A percentile compares a stretch with the other conserved stretches of the same genome.
Evolutionary conservation across 1,140 invertebrate genomes (phyloP).

Genomic region (Drosophila pachea): DNA sequence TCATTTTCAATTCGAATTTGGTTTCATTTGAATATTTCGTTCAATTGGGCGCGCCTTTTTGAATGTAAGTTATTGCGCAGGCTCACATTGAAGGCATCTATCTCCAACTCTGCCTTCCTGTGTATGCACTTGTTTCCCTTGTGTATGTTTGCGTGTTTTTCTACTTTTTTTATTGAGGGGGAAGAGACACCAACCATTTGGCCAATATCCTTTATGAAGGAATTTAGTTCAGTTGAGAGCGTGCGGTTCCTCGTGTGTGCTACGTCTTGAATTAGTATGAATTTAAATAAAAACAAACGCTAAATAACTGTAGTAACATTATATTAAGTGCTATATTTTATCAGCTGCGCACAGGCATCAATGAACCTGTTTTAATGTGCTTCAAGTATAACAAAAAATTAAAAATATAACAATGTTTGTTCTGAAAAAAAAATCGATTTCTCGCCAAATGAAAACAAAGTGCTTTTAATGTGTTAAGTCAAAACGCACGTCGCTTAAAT

Average conservation of each 20-base stretch:
- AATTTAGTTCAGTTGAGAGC: constrained; percentile 76
- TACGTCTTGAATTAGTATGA: constrained; percentile 40
- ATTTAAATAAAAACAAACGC: constrained; percentile 14
- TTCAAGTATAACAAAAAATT: constrained; percentile 7
- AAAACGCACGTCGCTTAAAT: neutral
- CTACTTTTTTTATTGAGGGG: constrained; percentile 8
- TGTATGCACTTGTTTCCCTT: neutral
- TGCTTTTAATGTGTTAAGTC: constrained; percentile 43
- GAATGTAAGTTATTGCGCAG: constrained; percentile 23
- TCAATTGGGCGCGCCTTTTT: constrained; percentile 27
- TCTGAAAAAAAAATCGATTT: constrained; percentile 70
- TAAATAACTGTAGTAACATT: constrained; percentile 31
- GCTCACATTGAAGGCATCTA: neutral
- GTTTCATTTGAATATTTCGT: neutral
- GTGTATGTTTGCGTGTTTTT: constrained; percentile 7
- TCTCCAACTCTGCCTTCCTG: neutral
- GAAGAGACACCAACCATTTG: constrained; percentile 17
- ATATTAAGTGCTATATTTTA: neutral
- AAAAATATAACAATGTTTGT: constrained; percentile 14
- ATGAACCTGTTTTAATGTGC: constrained; percentile 19
- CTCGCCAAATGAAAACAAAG: constrained; percentile 69
- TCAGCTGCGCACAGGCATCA: neutral
- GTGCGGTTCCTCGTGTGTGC: constrained; percentile 61
- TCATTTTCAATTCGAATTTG: neutral
- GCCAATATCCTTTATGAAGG: constrained; percentile 59